These are phyloP conservation scores for Typhlichthys eigenmanni DNA, from an alignment of 2,797 vertebrate species.

Conservation along the genomic window DNA sequence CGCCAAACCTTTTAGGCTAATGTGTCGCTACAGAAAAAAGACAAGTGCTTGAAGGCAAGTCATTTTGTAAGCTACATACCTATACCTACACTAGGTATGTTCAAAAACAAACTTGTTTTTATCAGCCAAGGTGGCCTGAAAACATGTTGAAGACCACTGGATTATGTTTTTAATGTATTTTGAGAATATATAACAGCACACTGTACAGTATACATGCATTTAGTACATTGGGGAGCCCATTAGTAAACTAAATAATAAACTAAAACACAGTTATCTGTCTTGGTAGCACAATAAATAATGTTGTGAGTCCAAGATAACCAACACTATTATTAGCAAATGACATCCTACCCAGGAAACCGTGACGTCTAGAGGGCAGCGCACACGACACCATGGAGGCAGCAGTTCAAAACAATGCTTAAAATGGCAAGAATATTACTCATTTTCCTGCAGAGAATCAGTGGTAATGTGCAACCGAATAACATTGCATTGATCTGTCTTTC, in stretches of 20 bases:
- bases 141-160: too few relatives aligned
- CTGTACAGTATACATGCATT: neutral
- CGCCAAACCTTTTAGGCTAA: conserved; percentile 52
- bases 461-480: neutral
- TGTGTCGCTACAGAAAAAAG: conserved; percentile 22
- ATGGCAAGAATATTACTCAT: neutral
- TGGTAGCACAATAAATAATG: too few relatives aligned
- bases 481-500: neutral
- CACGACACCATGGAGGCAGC: neutral
- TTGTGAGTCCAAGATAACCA: too few relatives aligned
- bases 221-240: too few relatives aligned
- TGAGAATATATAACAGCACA: neutral
- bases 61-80: too few relatives aligned
- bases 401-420: conserved; percentile 18
- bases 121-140: too few relatives aligned
- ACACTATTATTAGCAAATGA: too few relatives aligned
- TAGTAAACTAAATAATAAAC: neutral
- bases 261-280: too few relatives aligned
- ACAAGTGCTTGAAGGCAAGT: too few relatives aligned
- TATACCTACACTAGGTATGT: too few relatives aligned
- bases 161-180: too few relatives aligned
- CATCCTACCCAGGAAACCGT: conserved; percentile 10
- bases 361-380: conserved; percentile 17
- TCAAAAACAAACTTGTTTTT: too few relatives aligned
- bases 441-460: conserved; percentile 15